Evolutionary conservation across 2,888 invertebrate species (phyloP), one percentile per base, ranked within the genome.

Genomic region (Scaeva pyrastri): DNA sequence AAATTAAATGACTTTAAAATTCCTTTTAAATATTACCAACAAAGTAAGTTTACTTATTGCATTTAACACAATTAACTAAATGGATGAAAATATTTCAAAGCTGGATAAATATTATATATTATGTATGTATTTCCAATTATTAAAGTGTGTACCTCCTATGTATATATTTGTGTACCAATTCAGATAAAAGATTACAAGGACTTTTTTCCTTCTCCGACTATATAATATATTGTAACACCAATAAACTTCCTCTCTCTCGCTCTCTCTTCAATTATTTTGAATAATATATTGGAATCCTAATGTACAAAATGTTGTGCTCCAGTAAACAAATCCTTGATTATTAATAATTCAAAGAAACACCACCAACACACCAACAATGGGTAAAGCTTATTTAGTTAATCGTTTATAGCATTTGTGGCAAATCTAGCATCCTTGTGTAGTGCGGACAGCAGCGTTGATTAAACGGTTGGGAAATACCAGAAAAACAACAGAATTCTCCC

Each of bases 371-470:
- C 66, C 16, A 45, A 48, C 16, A 48, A 48, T 48, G 48, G 48
- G 31, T 19, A 48, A 41, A 48, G 48, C 66, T 48, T 60, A 60
- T 48, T 66, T 48, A 48, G 48, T 48, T 66, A 66, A 66, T 66
- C 48, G 66, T 36, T 66, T 48, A 36, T 36, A 48, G 36, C 48
- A 66, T 31, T 66, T 45, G 23, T 62, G 62, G 43, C 21, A 62
- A 62, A 62, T 62, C 62, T 4, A 41, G 41, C 43, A 62, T 43
- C 62, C 43, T 62, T 62, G 62, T 43, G 43, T 31, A 31, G 62
- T 23, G 43, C 11, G 41, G 23, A 62, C 43, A 43, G 31, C 43
- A 43, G 31, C 43, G 43, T 62, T 62, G 62, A 62, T 62, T 23
- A 62, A 62, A 62, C 43, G 60, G 23, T 60, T 60, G 19, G 8